Percentiles rank a stretch among this genome's conserved stretches.
These are phyloP conservation scores for Hemiprocne comata DNA, from an alignment of 2,113 vertebrate species.

Conservation along the genomic window DNA sequence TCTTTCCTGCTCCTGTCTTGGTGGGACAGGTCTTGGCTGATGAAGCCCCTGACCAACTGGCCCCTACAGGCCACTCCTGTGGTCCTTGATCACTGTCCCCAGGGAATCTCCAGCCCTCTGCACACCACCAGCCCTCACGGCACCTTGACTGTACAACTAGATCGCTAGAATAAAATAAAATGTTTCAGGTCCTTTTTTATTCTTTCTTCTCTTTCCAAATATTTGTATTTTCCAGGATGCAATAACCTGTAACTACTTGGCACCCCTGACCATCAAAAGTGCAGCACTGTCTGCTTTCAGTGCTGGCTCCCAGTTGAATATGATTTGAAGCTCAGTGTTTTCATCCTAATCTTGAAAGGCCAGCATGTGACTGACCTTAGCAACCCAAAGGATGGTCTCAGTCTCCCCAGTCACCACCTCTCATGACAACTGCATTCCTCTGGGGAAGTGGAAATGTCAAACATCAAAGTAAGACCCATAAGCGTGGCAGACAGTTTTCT, in stretches of 20 bases:
- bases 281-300: background rate
- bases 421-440: background rate
- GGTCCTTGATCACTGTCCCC: background rate
- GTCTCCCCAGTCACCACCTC: background rate
- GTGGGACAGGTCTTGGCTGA: background rate
- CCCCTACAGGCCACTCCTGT: too few relatives aligned
- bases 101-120: background rate
- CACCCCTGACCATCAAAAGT: background rate
- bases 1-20: background rate
- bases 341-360: background rate
- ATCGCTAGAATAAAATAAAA: background rate
- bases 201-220: background rate
- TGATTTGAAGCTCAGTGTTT: background rate
- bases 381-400: background rate
- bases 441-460: conserved; percentile 1
- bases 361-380: background rate
- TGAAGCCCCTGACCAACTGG: background rate
- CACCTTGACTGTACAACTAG: background rate
- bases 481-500: background rate
- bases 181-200: background rate
- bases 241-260: background rate
- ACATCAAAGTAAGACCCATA: background rate
- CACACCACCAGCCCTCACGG: background rate
- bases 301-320: background rate
- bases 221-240: background rate